phyloP scores from a whole-genome alignment of 1,140 invertebrate genomes.

The Pogonus chalceus region DNA sequence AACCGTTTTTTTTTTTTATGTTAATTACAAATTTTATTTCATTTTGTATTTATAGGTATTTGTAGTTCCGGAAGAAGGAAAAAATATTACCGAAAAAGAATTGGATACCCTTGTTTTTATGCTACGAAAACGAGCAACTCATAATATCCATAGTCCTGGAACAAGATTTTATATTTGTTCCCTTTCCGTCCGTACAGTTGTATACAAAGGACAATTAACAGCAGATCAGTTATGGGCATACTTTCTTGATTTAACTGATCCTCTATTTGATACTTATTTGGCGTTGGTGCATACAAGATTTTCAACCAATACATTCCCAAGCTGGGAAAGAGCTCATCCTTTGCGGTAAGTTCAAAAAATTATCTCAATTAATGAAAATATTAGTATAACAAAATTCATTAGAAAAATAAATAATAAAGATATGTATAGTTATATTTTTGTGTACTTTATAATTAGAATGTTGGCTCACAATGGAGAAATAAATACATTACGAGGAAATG shows the following conservation, averaged over 20 bases:
- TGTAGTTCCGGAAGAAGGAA: conserved; percentile 15
- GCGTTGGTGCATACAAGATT: conserved; percentile 93
- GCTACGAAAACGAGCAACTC: conserved; percentile 84
- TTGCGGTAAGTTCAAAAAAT: conserved; percentile 55
- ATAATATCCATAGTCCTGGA: conserved; percentile 70
- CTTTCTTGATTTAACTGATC: conserved; percentile 55
- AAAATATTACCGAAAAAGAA: conserved; percentile 22
- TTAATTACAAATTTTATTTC: background rate
- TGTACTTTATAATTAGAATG: conserved; percentile 48
- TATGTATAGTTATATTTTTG: conserved; percentile 10
- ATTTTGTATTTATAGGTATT: conserved; percentile 22
- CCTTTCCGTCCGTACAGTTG: conserved; percentile 76
- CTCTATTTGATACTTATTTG: conserved; percentile 86
- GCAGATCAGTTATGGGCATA: conserved; percentile 88
- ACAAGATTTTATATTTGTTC: conserved; percentile 95
- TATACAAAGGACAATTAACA: conserved; percentile 97
- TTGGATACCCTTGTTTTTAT: conserved; percentile 68
- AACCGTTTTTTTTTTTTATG: conserved; percentile 6
- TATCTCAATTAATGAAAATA: background rate
- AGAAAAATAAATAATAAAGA: conserved; percentile 4
- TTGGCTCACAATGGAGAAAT: conserved; percentile 99
- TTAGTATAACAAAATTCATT: conserved; percentile 5
- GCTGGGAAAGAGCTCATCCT: conserved; percentile 98
- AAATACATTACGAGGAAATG: conserved; percentile 95
- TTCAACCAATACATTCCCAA: conserved; percentile 98